These are phyloP conservation scores for Miniopterus natalensis DNA, from an alignment of 2,113 vertebrate species.

Conservation along the genomic window DNA sequence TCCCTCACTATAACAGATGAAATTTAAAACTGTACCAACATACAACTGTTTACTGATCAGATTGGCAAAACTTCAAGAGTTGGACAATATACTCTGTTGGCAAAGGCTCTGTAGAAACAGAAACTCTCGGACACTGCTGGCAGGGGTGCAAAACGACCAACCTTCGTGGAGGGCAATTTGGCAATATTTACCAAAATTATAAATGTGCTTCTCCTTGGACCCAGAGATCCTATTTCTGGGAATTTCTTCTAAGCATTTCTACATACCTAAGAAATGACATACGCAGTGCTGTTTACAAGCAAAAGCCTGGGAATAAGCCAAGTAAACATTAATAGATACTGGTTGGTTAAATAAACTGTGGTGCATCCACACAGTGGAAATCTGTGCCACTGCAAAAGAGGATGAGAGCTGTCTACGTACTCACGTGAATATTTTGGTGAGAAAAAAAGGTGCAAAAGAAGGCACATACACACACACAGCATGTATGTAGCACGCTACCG, in stretches of 20 bases:
- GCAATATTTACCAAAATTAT: constrained; percentile 28
- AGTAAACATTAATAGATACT: neutral
- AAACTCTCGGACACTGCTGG: neutral
- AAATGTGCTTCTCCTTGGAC: neutral
- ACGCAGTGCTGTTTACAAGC: neutral
- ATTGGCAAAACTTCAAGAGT: neutral
- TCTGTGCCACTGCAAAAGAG: neutral
- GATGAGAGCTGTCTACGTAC: neutral
- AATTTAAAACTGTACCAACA: constrained; percentile 43
- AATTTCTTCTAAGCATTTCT: constrained; percentile 36
- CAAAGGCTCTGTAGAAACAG: neutral
- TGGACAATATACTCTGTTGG: neutral
- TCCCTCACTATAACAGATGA: constrained; percentile 18
- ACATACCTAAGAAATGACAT: neutral
- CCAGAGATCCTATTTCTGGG: constrained; percentile 7
- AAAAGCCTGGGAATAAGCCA: neutral
- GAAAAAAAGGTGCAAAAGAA: neutral
- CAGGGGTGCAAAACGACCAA: neutral
- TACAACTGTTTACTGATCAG: neutral
- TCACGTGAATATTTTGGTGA: neutral
- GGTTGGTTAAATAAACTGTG: neutral
- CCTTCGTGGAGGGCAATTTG: neutral
- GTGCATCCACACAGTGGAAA: neutral
- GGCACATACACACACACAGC: neutral
- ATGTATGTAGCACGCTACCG: neutral